These are phyloP conservation scores for Chirona hameri DNA, from an alignment of 2,888 invertebrate species.

Conservation along the genomic window DNA sequence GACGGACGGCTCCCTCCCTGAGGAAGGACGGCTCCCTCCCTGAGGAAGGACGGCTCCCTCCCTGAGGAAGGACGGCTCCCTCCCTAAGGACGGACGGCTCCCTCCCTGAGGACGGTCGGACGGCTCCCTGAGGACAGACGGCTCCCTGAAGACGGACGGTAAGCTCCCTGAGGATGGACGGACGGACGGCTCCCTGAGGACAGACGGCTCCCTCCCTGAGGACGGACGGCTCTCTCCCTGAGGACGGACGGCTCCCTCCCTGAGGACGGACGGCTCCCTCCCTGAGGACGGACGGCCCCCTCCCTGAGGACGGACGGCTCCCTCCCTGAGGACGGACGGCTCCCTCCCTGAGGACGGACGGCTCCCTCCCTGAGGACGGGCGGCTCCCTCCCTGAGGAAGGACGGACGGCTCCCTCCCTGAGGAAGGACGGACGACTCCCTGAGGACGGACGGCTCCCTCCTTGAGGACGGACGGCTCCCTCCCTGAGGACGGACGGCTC, in stretches of 20 bases:
- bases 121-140: not conserved
- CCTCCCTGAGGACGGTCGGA: not conserved
- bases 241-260: not conserved
- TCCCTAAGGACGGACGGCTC: not conserved
- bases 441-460: not conserved
- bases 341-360: too few relatives aligned
- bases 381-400: not conserved
- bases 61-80: too few relatives aligned
- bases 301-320: not conserved
- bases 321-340: not conserved
- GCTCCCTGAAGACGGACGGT: not conserved
- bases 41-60: not conserved
- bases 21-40: not conserved
- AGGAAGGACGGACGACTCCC: too few relatives aligned
- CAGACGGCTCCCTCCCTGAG: not conserved
- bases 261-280: not conserved
- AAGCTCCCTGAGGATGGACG: too few relatives aligned
- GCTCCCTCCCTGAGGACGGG: too few relatives aligned
- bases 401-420: not conserved
- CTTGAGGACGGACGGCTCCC: slow-evolving; percentile 37
- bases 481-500: too few relatives aligned
- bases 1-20: too few relatives aligned
- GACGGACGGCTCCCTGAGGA: not conserved
- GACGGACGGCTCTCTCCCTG: too few relatives aligned
- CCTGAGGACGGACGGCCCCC: too few relatives aligned